phyloP scores from a whole-genome alignment of 1,140 invertebrate genomes.

The Gonioctena quinquepunctata region DNA sequence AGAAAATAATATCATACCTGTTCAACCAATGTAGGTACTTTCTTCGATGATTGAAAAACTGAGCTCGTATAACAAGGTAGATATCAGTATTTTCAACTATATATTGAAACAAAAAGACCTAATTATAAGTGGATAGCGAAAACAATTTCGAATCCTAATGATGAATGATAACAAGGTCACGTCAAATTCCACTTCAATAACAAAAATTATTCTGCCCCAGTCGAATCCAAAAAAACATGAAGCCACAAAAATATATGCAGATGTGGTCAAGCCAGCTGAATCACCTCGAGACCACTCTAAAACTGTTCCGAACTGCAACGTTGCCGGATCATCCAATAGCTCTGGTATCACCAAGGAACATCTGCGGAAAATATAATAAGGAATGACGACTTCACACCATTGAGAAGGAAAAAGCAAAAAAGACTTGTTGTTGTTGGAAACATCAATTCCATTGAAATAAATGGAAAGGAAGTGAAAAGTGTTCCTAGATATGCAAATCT shows the following conservation, averaged over 20 bases:
- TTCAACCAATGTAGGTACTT: too few species aligned
- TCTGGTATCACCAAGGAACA: not conserved
- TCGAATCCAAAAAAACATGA: not conserved
- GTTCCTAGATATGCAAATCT: not conserved
- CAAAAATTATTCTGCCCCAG: not conserved
- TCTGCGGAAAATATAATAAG: not conserved
- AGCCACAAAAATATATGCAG: not conserved
- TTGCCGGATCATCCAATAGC: not conserved
- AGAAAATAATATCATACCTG: too few species aligned
- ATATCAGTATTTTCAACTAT: conserved; percentile 5
- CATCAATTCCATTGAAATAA: too few species aligned
- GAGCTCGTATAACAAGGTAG: not conserved
- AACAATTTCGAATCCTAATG: not conserved
- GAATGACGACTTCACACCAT: too few species aligned
- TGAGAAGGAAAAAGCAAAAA: too few species aligned
- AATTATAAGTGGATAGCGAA: not conserved
- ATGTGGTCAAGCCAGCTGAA: not conserved
- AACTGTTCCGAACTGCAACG: not conserved
- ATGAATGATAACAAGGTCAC: too few species aligned
- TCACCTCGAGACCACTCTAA: not conserved
- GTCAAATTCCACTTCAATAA: too few species aligned
- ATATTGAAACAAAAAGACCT: not conserved
- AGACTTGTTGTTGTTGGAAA: not conserved
- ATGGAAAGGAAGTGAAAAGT: not conserved
- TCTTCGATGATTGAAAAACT: not conserved